Percentiles rank a stretch among this genome's conserved stretches.
These are phyloP conservation scores for Ictalurus punctatus DNA, from an alignment of 2,113 vertebrate genomes.

Conservation along the genomic window DNA sequence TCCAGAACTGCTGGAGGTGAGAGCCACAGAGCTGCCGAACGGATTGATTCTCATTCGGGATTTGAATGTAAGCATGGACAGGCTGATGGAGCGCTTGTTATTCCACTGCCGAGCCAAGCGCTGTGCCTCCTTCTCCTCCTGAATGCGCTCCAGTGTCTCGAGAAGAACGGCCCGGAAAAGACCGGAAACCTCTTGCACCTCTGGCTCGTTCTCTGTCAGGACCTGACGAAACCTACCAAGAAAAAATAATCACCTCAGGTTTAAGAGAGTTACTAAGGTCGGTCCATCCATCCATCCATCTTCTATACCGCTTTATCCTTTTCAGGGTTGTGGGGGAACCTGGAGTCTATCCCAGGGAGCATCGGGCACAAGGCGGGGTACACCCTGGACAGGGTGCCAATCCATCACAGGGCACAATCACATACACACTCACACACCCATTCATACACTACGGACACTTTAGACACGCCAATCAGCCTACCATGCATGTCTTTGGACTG, in stretches of 20 bases:
- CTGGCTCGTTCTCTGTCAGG: conserved; percentile 83
- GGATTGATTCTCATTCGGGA: conserved; percentile 88
- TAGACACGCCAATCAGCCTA: too few species aligned
- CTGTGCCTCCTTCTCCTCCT: conserved; percentile 86
- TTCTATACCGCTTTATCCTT: too few species aligned
- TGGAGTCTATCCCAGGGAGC: too few species aligned
- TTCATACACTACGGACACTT: too few species aligned
- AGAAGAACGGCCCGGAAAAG: conserved; percentile 87
- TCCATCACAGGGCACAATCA: too few species aligned
- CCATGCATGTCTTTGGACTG: too few species aligned
- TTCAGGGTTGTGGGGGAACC: too few species aligned
- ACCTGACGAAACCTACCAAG: conserved; percentile 86
- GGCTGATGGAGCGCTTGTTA: conserved; percentile 80
- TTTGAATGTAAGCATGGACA: conserved; percentile 82
- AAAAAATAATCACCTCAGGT: not conserved
- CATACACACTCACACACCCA: too few species aligned
- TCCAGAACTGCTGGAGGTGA: conserved; percentile 56
- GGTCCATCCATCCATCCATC: too few species aligned
- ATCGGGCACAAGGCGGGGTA: too few species aligned
- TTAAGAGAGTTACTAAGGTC: not conserved
- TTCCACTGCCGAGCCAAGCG: conserved; percentile 87
- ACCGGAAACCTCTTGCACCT: conserved; percentile 82
- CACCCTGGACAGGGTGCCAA: too few species aligned
- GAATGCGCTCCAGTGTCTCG: conserved; percentile 81
- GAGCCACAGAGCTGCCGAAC: conserved; percentile 76